Evolutionary conservation across 2,888 invertebrate genomes (phyloP).

Genomic region (Xylota sylvarum): DNA sequence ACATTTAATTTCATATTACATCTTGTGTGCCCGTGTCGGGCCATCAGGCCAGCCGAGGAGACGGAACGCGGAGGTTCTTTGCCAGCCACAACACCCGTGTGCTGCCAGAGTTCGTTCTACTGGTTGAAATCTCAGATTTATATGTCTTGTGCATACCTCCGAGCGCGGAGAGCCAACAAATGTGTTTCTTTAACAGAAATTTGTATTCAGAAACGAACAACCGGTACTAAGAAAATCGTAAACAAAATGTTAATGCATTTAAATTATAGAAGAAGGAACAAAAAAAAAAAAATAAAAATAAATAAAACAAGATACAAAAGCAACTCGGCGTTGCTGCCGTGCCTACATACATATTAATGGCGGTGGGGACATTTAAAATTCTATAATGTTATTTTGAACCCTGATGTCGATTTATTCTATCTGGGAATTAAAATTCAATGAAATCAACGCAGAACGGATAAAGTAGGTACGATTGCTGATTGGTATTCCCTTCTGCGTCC

Average conservation of each 20-base stretch:
- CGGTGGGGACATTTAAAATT: conserved; percentile 74
- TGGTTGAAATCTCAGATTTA: conserved; percentile 64
- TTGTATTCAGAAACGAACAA: conserved; percentile 77
- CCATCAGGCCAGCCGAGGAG: conserved; percentile 39
- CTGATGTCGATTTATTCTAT: conserved; percentile 76
- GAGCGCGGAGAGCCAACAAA: conserved; percentile 46
- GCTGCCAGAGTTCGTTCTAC: conserved; percentile 46
- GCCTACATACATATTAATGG: conserved; percentile 75
- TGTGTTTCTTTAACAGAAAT: conserved; percentile 68
- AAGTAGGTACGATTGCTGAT: conserved; percentile 24
- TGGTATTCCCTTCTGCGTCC: conserved; percentile 46
- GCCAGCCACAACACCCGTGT: conserved; percentile 10
- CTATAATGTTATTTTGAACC: conserved; percentile 76
- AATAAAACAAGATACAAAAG: conserved; percentile 23
- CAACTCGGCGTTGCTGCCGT: conserved; percentile 43
- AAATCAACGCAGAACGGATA: conserved; percentile 73
- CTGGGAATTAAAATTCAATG: conserved; percentile 76
- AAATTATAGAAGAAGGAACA: conserved; percentile 67
- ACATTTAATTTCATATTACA: conserved; percentile 69
- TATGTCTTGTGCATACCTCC: conserved; percentile 61
- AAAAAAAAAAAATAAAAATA: conserved; percentile 8
- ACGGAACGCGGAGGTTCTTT: conserved; percentile 40
- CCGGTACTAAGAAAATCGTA: conserved; percentile 77
- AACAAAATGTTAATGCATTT: conserved; percentile 78
- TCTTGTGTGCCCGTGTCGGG: conserved; percentile 55